Percentiles rank a stretch among this genome's conserved stretches.
phyloP scores from a whole-genome alignment of 2,797 vertebrate genomes.

The Propithecus perrieri region DNA sequence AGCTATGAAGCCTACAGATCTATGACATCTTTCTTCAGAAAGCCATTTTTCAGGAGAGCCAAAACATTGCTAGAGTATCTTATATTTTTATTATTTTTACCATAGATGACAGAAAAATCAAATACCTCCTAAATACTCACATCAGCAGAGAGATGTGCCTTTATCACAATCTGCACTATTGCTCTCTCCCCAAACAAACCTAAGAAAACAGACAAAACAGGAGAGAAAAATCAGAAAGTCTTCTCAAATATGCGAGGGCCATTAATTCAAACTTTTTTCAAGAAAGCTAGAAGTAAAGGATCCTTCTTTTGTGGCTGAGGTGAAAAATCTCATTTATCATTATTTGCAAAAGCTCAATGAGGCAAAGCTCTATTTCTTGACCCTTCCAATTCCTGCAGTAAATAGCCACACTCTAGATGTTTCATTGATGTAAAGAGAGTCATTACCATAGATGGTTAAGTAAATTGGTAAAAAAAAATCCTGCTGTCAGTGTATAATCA shows the following conservation, averaged over 20 bases:
- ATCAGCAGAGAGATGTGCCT: not conserved
- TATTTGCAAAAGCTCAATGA: slow-evolving; percentile 62
- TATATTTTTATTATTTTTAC: slow-evolving; percentile 1
- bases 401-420: slow-evolving; percentile 34
- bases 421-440: slow-evolving; percentile 47
- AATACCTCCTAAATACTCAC: slow-evolving; percentile 21
- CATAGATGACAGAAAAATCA: not conserved
- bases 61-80: not conserved
- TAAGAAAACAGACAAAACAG: not conserved
- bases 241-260: not conserved
- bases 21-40: not conserved
- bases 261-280: slow-evolving; percentile 46
- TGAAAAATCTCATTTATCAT: slow-evolving; percentile 62
- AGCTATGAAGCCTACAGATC: not conserved
- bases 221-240: slow-evolving; percentile 9
- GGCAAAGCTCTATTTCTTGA: slow-evolving; percentile 14
- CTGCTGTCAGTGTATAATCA: slow-evolving; percentile 44
- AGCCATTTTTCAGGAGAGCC: not conserved
- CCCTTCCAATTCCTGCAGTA: not conserved
- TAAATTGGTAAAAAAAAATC: slow-evolving; percentile 68
- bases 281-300: not conserved
- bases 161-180: not conserved
- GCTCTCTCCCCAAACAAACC: not conserved
- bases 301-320: slow-evolving; percentile 4
- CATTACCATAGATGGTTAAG: slow-evolving; percentile 46